These are phyloP conservation scores for Cisticola juncidis DNA, from an alignment of 2,113 vertebrate genomes.

Conservation along the genomic window DNA sequence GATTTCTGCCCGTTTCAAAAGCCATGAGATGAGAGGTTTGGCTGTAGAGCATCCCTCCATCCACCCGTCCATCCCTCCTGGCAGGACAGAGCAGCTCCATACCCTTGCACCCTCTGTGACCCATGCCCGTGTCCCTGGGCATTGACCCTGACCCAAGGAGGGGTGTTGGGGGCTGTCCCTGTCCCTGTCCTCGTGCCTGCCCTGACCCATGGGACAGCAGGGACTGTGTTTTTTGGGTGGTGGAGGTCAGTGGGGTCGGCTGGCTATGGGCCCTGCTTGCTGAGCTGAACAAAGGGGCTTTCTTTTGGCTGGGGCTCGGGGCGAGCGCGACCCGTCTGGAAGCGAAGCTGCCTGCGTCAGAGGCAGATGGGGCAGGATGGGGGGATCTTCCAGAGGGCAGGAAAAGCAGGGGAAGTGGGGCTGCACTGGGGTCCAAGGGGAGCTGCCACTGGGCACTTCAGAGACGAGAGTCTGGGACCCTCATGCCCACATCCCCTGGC, in stretches of 20 bases:
- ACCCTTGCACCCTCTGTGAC: neutral
- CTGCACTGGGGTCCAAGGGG: rapidly evolving
- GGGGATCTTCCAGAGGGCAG: conserved; percentile 11
- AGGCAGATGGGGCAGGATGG: neutral
- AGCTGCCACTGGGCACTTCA: neutral
- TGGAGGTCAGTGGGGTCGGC: neutral
- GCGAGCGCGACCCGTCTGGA: neutral
- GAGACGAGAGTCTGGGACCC: rapidly evolving
- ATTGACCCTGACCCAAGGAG: neutral
- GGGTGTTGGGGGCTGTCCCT: rapidly evolving
- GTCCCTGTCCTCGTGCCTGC: neutral
- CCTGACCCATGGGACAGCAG: neutral
- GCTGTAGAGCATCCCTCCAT: neutral
- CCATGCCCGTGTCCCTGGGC: rapidly evolving
- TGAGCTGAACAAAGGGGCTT: conserved; percentile 55
- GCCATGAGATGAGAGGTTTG: neutral
- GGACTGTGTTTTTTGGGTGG: conserved; percentile 13
- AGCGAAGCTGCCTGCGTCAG: neutral
- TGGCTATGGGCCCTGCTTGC: neutral
- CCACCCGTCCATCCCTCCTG: neutral
- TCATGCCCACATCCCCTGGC: rapidly evolving
- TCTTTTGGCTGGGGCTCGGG: neutral
- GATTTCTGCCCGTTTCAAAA: neutral
- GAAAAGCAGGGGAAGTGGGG: neutral
- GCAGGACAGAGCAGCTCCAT: neutral